Base-by-base conservation (phyloP, 2,797 vertebrate genomes). In the Anomalospiza imberbis region DNA sequence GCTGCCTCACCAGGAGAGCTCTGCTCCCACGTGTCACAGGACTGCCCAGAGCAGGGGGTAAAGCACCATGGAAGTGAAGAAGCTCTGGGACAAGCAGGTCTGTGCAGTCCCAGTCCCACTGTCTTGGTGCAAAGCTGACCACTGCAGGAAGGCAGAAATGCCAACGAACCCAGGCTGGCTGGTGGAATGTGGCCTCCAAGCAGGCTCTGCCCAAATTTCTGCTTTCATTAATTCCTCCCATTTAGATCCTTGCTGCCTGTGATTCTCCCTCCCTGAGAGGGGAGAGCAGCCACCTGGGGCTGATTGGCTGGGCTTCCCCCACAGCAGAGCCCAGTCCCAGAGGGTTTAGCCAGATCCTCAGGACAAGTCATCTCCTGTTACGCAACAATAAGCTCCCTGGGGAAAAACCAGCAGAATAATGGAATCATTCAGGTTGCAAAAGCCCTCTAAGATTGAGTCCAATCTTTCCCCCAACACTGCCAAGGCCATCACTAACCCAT, bases 101-200 rank as follows among this genome's bases (percentile, higher is more conserved):
- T 55, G 10, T 57, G 63, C 5, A 1, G 54, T 7, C 47, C 58
- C 50, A 72, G 60, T 8, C 22, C 36, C 38, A 12, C 18, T 34
- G 24, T 20, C 34, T 38, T n/a, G n/a, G 47, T 70, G 29, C 61
- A 50, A 42, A 81, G 15, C 71, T 24, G 47, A 20, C 9, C 20
- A 6, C 78, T 32, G 32, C 71, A 81, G 80, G 38, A 42, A 54
- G 32, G 0, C 2, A 53, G 26, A 14, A 79, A 32, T 8, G 32
- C 11, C 62, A 14, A 3, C 0, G 0, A 32, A 12, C 12, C 22
- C 29, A 20, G 18, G 36, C 0, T 9, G 50, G 44, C 61, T 62
- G 45, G 10, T 3, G 10, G 42, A 51, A 32, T 0, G 1, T 1
- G 8, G 29, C 42, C 82, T 48, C 79, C 53, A n/a, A 61, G 67